These are phyloP conservation scores for Callinectes sapidus DNA, from an alignment of 2,888 invertebrate species.

Conservation along the genomic window DNA sequence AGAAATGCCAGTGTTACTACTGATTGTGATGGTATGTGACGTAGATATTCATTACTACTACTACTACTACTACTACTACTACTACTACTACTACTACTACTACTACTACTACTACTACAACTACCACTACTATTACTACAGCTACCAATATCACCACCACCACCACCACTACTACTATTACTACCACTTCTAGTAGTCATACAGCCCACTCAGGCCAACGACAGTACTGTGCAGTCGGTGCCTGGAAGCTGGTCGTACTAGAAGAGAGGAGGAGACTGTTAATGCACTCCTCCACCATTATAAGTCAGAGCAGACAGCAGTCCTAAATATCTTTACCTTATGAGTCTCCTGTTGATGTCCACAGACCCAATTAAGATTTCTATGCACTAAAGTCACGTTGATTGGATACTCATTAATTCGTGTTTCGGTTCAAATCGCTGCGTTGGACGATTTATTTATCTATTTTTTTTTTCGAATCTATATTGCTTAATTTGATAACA, in stretches of 20 bases:
- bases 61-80: not conserved
- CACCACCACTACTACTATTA: not conserved
- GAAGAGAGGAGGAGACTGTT: not conserved
- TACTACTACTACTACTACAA: not conserved
- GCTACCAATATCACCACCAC: not conserved
- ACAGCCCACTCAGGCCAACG: not conserved
- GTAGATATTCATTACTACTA: not conserved
- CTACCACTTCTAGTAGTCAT: not conserved
- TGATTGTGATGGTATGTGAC: no score
- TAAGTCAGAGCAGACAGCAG: not conserved
- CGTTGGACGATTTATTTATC: not conserved
- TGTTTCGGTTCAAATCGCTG: not conserved
- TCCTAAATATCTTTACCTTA: not conserved
- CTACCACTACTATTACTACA: not conserved
- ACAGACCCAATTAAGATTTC: not conserved
- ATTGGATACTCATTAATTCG: not conserved
- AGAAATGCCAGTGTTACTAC: no score
- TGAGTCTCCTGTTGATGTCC: not conserved
- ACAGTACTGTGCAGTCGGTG: no score
- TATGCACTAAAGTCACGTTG: not conserved
- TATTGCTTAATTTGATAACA: conserved; percentile 16
- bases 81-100: not conserved
- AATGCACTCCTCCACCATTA: no score
- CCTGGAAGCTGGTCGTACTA: no score
- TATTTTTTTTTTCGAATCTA: not conserved